Evolutionary conservation across 2,113 vertebrate species (phyloP).

Genomic region (Cyprinodon variegatus): DNA sequence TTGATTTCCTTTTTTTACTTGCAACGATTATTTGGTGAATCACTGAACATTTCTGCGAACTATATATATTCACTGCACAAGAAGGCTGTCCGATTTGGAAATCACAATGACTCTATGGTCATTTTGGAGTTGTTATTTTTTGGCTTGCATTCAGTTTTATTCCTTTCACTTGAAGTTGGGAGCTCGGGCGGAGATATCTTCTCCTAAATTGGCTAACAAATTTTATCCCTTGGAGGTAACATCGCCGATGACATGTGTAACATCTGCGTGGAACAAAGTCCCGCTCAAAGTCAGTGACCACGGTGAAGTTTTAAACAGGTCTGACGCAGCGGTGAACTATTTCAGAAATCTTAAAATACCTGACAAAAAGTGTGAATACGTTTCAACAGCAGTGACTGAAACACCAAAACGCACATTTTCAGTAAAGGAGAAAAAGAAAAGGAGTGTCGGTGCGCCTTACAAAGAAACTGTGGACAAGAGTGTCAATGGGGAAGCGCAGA

Average conservation of each 20-base stretch:
- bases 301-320: conserved; percentile 50
- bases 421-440: conserved; percentile 35
- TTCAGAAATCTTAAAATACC: neutral
- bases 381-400: neutral
- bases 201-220: conserved; percentile 30
- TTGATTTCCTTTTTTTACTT: conserved; percentile 26
- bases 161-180: conserved; percentile 53
- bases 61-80: conserved; percentile 1
- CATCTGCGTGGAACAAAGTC: conserved; percentile 26
- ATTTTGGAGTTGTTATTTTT: conserved; percentile 59
- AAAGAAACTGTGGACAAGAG: conserved; percentile 53
- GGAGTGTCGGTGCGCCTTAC: conserved; percentile 37
- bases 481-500: conserved; percentile 41
- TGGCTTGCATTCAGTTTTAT: conserved; percentile 39
- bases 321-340: conserved; percentile 23
- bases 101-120: conserved; percentile 66
- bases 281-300: conserved; percentile 18
- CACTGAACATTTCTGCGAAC: conserved; percentile 32
- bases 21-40: conserved; percentile 50
- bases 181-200: conserved; percentile 70
- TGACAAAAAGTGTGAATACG: conserved; percentile 39
- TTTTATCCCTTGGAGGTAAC: conserved; percentile 38
- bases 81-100: conserved; percentile 26
- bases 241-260: conserved; percentile 12
- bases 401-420: conserved; percentile 8